These are phyloP conservation scores for Clamator glandarius DNA, from an alignment of 2,797 vertebrate species.

Conservation along the genomic window DNA sequence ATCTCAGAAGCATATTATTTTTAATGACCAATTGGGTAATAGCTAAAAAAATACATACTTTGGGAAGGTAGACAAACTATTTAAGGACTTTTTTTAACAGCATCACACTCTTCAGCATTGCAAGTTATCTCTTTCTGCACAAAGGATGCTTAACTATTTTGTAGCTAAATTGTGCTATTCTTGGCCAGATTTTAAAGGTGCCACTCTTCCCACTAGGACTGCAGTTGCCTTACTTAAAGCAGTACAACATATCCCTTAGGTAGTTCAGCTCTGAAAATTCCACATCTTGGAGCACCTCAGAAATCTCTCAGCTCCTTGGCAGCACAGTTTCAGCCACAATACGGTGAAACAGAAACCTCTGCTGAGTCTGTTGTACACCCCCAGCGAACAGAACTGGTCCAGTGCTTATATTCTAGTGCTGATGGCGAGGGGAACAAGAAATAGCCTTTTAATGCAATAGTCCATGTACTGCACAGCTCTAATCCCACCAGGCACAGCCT, in stretches of 20 bases:
- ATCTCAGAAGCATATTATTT: not conserved
- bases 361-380: not conserved
- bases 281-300: not conserved
- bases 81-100: not conserved
- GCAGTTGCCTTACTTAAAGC: not conserved
- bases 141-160: not conserved
- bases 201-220: not conserved
- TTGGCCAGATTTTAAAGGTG: not conserved
- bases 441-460: not conserved
- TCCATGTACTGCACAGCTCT: not conserved
- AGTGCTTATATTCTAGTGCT: not conserved
- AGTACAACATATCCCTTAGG: not conserved
- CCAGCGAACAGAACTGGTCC: fast-evolving
- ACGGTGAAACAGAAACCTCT: not conserved
- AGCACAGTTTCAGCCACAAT: not conserved
- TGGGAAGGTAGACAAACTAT: not conserved
- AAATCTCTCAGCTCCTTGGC: not conserved
- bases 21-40: not conserved
- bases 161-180: not conserved
- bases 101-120: not conserved
- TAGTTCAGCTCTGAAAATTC: not conserved
- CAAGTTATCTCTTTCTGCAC: not conserved
- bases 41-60: not conserved
- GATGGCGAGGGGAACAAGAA: not conserved
- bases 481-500: not conserved